A percentile compares a stretch with the other conserved stretches of the same genome.
Evolutionary conservation across 2,888 invertebrate species (phyloP).

Genomic region (Venustoraphidia nigricollis): DNA sequence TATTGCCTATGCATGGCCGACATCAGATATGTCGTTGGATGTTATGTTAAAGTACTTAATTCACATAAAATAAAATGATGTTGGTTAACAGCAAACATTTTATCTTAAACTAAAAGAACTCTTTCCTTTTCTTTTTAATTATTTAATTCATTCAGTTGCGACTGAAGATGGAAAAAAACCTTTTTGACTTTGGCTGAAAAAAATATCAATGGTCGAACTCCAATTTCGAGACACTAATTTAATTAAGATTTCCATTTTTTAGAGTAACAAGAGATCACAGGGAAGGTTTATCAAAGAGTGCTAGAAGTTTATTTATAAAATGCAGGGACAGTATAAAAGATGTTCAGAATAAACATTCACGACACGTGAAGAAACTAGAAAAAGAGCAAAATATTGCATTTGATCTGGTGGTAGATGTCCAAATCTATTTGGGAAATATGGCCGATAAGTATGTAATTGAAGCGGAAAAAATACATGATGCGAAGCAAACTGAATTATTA

Average conservation of each 20-base stretch:
- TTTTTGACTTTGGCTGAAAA: no score
- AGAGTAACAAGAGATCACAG: constrained; percentile 82
- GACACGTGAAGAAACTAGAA: constrained; percentile 52
- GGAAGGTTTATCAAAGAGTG: constrained; percentile 75
- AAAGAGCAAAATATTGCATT: constrained; percentile 37
- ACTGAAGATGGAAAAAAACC: no score
- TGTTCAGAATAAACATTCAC: constrained; percentile 55
- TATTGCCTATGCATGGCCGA: no score
- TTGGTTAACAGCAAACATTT: no score
- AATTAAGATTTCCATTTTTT: constrained; percentile 9
- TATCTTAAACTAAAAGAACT: no score
- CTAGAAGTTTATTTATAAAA: constrained; percentile 65
- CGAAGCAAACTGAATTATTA: constrained; percentile 63
- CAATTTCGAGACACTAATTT: no score
- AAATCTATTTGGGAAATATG: constrained; percentile 52
- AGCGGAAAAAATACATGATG: constrained; percentile 46
- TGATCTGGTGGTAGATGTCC: constrained; percentile 50
- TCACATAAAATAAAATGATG: no score
- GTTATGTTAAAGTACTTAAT: no score
- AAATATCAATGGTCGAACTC: no score
- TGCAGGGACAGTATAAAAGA: constrained; percentile 63
- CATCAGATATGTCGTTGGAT: no score
- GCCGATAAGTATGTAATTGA: constrained; percentile 49
- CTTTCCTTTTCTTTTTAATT: no score
- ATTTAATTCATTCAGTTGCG: no score